Evolutionary conservation across 1,140 invertebrate genomes (phyloP).

Genomic region (Drosophila jambulina): DNA sequence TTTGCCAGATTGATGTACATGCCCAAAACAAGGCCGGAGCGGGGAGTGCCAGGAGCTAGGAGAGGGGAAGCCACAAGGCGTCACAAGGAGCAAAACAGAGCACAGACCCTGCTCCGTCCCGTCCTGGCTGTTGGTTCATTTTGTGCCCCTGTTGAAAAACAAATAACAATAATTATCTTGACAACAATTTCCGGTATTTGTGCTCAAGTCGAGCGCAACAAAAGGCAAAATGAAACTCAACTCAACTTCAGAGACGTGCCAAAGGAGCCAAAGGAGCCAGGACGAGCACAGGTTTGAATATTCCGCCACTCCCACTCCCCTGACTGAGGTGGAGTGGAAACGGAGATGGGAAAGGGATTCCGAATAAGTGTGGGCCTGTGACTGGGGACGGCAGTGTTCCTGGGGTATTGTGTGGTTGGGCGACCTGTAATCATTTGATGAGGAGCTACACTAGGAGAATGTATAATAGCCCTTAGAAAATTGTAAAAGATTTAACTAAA

Average conservation of each 20-base stretch:
- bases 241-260: conserved; percentile 74
- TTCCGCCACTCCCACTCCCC: conserved; percentile 53
- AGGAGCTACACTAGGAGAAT: conserved; percentile 25
- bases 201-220: conserved; percentile 82
- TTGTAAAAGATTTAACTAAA: not conserved
- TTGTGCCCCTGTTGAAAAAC: conserved; percentile 71
- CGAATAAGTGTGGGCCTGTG: conserved; percentile 1
- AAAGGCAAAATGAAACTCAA: conserved; percentile 79
- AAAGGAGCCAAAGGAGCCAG: conserved; percentile 40
- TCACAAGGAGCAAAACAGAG: conserved; percentile 24
- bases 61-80: conserved; percentile 38
- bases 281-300: conserved; percentile 61
- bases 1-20: conserved; percentile 78
- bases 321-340: conserved; percentile 27
- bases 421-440: conserved; percentile 54
- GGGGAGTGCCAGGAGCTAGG: not conserved
- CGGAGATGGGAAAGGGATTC: conserved; percentile 17
- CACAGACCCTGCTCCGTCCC: conserved; percentile 19
- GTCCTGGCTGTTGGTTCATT: conserved; percentile 52
- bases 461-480: not conserved
- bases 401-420: conserved; percentile 44
- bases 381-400: conserved; percentile 4
- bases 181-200: conserved; percentile 85
- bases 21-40: conserved; percentile 28
- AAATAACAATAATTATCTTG: conserved; percentile 85